Base-by-base conservation (phyloP, 1,140 invertebrate genomes). In the Melipona quadrifasciata region DNA sequence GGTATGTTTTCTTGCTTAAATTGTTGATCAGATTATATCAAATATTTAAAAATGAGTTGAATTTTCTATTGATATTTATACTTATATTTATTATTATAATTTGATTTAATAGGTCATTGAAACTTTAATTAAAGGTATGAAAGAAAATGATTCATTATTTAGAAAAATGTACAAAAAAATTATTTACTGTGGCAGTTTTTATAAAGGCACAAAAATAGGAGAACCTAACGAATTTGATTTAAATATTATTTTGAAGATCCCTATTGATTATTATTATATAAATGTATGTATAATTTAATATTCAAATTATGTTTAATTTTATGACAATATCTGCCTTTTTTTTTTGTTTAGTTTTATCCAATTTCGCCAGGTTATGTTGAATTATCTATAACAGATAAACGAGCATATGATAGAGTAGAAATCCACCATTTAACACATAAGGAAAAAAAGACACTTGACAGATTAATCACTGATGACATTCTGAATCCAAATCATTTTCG, bases 191-290 rank as follows among this genome's bases (percentile, higher is more conserved):
- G 96, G 95, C 1, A 96, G 95, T 85, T 95, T 94, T 39, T 95
- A 95, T 80, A 95, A 96, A 85, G 92, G 92, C 12, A 94, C 95
- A 24, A 95, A 95, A 90, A 93, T 95, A 17, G 94, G 93, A 0
- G 93, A 93, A 61, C 93, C 95, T 5, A 94, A 95, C 85, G 96
- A 96, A 87, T 96, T 95, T 87, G 95, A 96, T 91, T 91, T 96
- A 85, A 94, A 96, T 90, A 91, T 96, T 6, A 91, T 95, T 16
- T 92, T 96, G 17, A 90, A 91, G 6, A 82, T 96, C 16, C 95
- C 95, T 90, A 81, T 92, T 91, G 92, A 87, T 31, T 89, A 92
- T 12, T 84, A 93, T 14, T 87, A 90, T 12, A 92, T 95, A n/a
- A 88, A 90, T 6, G 90, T 95, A 47, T 0, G 39, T 47, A 47